A percentile compares a stretch with the other conserved stretches of the same genome.
Conservation (phyloP, 2,113 vertebrate genomes). For the Phodopus roborovskii region DNA sequence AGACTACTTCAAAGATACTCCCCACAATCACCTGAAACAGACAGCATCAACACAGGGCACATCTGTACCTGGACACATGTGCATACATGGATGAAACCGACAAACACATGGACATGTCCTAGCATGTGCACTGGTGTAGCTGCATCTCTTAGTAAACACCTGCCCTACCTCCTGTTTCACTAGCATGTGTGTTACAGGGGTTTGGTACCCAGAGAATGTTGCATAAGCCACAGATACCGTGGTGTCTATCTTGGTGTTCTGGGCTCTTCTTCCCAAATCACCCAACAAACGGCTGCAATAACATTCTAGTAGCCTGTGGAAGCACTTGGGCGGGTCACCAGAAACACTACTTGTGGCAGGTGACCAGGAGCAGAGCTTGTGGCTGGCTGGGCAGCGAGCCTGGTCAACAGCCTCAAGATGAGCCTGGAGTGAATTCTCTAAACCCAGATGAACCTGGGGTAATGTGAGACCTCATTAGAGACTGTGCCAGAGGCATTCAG, state of each 20-base stretch:
- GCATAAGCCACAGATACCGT: background rate
- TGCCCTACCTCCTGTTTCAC: no score
- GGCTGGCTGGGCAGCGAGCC: background rate
- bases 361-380: background rate
- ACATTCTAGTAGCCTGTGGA: background rate
- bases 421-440: background rate
- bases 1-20: slow-evolving; percentile 98
- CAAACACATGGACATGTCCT: background rate
- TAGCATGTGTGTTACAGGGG: no score
- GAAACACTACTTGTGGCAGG: background rate
- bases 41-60: fast-evolving
- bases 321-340: background rate
- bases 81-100: no score
- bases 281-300: fast-evolving
- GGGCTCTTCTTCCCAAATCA: background rate
- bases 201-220: background rate
- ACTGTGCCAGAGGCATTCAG: background rate
- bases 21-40: slow-evolving; percentile 94
- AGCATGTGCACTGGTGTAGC: fast-evolving
- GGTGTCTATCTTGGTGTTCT: background rate
- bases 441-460: background rate
- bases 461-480: fast-evolving
- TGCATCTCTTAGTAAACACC: fast-evolving
- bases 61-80: background rate
- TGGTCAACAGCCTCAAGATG: background rate